phyloP scores from a whole-genome alignment of 2,113 vertebrate genomes.

The Petroica traversi region DNA sequence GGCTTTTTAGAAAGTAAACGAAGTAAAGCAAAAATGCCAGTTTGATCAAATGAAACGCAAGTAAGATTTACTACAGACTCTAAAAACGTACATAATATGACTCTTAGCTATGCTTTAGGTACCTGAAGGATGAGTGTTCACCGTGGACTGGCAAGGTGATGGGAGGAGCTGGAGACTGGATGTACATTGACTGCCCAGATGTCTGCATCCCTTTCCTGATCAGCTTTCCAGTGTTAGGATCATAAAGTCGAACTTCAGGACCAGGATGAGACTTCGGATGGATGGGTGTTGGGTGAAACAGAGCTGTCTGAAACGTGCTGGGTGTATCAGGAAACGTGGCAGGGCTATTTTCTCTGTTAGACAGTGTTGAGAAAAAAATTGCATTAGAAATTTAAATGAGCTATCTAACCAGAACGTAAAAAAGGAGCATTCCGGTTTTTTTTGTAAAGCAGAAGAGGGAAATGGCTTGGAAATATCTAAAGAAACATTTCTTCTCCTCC shows the following conservation, averaged over 20 bases:
- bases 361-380: neutral
- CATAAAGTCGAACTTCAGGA: conserved; percentile 86
- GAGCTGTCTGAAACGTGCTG: conserved; percentile 69
- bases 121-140: conserved; percentile 89
- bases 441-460: neutral
- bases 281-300: conserved; percentile 83
- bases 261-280: conserved; percentile 77
- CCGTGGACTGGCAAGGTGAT: conserved; percentile 72
- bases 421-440: neutral
- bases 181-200: conserved; percentile 66
- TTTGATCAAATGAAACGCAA: neutral
- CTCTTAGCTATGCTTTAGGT: conserved; percentile 29
- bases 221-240: conserved; percentile 91
- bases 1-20: neutral
- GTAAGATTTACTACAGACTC: neutral
- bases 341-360: conserved; percentile 86
- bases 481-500: neutral
- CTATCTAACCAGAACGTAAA: neutral
- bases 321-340: conserved; percentile 80
- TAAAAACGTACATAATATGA: neutral
- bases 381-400: neutral
- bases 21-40: neutral
- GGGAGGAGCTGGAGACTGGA: conserved; percentile 75
- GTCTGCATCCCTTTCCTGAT: conserved; percentile 81
- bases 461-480: neutral